These are phyloP conservation scores for Cyclina sinensis DNA, from an alignment of 1,140 invertebrate species.

Conservation along the genomic window DNA sequence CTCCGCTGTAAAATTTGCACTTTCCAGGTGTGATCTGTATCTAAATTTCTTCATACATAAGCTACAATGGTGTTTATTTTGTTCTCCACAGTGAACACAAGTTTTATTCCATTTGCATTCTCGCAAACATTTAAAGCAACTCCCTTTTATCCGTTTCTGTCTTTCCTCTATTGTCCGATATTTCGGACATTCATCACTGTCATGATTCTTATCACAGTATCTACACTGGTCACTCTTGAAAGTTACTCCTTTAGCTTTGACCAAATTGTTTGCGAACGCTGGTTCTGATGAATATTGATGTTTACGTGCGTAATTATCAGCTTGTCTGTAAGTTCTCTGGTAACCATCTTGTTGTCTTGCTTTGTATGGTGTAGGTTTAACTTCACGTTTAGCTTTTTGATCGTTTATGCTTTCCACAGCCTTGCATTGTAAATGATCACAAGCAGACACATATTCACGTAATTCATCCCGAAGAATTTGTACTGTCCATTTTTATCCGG, in stretches of 20 bases:
- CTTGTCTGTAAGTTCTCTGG: no score
- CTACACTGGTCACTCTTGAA: background rate
- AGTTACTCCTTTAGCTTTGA: no score
- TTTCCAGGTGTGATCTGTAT: background rate
- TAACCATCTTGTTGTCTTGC: no score
- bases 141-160: background rate
- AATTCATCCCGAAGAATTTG: background rate
- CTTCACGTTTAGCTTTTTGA: no score
- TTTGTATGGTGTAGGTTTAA: no score
- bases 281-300: no score
- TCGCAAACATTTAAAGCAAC: conserved; percentile 23
- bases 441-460: background rate
- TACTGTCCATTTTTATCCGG: conserved; percentile 18
- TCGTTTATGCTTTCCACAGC: no score
- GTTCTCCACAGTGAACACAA: conserved; percentile 23
- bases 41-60: conserved; percentile 14
- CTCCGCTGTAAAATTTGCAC: background rate
- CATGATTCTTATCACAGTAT: conserved; percentile 32
- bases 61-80: conserved; percentile 7
- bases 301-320: no score
- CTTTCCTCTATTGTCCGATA: conserved; percentile 23
- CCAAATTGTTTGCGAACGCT: no score
- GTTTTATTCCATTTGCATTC: conserved; percentile 2
- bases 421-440: background rate
- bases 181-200: conserved; percentile 6